A percentile compares a stretch with the other conserved stretches of the same genome.
Conservation (phyloP, 2,888 invertebrate genomes). For the Macroteleia sp. region DNA sequence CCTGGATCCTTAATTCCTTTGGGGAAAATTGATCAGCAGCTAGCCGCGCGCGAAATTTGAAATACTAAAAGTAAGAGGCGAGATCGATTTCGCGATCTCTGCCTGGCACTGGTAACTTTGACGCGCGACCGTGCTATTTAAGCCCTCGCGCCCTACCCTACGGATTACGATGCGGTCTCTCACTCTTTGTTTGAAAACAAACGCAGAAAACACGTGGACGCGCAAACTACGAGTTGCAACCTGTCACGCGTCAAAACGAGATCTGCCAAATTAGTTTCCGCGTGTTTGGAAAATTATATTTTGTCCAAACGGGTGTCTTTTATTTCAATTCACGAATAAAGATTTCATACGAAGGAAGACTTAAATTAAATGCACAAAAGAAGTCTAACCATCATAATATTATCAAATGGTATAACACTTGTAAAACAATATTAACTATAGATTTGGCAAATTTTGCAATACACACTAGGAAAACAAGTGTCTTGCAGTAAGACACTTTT, state of each 20-base stretch:
- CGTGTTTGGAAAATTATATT: no score
- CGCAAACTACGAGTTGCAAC: constrained; percentile 29
- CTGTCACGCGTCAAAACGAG: constrained; percentile 44
- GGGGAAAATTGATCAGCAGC: constrained; percentile 54
- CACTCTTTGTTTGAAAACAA: constrained; percentile 82
- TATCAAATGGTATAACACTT: no score
- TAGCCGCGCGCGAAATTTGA: constrained; percentile 61
- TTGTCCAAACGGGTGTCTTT: no score
- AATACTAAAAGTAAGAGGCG: not conserved
- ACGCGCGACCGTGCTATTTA: constrained; percentile 80
- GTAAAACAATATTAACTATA: no score
- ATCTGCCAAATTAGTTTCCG: no score
- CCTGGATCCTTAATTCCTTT: constrained; percentile 37
- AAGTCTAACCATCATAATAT: no score
- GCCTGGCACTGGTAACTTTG: constrained; percentile 78
- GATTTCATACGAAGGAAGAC: no score
- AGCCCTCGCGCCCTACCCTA: constrained; percentile 74
- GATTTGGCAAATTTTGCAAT: no score
- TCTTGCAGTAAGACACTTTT: no score
- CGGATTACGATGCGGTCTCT: constrained; percentile 69
- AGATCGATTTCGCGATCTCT: constrained; percentile 55
- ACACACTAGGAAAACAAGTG: no score
- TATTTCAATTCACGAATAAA: no score
- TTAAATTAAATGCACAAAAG: no score
- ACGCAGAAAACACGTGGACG: constrained; percentile 64